Base-by-base conservation (phyloP, 1,140 invertebrate species). In the Steinernema feltiae region DNA sequence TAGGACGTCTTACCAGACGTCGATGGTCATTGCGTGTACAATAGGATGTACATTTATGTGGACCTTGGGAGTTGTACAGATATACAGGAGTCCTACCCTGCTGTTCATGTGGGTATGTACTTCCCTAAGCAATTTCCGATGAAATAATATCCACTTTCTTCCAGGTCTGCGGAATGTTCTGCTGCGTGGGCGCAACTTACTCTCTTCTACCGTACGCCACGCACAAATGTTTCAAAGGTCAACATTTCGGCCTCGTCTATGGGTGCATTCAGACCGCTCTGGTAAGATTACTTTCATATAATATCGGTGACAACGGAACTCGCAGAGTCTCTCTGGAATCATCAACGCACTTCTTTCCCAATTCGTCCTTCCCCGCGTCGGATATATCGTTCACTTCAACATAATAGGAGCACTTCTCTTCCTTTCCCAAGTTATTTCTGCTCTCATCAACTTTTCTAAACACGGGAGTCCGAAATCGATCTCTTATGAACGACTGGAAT, bases 1-100 rank as follows among this genome's bases (percentile, higher is more conserved):
- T 74, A 85, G 79, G 63, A 79, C 75, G n/a, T 79, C 76, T 17
- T 77, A 78, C 72, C 75, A 79, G 32, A 69, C 72, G 1, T 73
- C 46, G 18, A 79, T 78, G 77, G 48, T 71, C 31, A 75, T 78
- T 30, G 77, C 75, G 24, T 78, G 63, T 24, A 72, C 63, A 30
- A n/a, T 78, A 15, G 77, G 77, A 27, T 74, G 73, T 1, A 73
- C 69, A 0, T 46, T 78, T 0, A 72, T 72, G 7, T 78, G 77
- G 31, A 72, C 21, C 3, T 46, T 78, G 24, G 73, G 73, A 21
- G 17, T 76, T 15, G 69, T 78, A 15, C 41, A 78, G 32, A 24
- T 77, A 17, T 29, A 77, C 15, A 29, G n/a, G 12, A 78, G 46
- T 32, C 73, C 75, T 72, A 27, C 72, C 1, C n/a, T 78, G 41